Percentiles rank a stretch among this genome's conserved stretches.
Conservation (phyloP, 1,140 invertebrate species). For the Dendrolimus punctatus region DNA sequence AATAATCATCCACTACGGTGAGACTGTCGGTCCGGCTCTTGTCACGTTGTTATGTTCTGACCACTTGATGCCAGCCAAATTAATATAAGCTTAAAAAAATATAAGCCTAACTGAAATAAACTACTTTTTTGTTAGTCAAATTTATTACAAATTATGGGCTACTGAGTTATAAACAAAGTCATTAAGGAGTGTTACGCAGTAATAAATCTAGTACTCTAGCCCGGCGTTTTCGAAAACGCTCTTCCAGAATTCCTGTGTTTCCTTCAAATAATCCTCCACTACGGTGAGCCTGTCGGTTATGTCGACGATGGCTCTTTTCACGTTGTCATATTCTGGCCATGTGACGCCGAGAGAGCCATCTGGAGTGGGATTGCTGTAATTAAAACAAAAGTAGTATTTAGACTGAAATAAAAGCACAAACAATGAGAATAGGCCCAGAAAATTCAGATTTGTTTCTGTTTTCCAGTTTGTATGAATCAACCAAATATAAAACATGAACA, state of each 20-base stretch:
- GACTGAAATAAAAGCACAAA: not conserved
- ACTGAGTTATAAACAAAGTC: too few relatives aligned
- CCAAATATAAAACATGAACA: too few relatives aligned
- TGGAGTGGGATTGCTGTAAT: constrained; percentile 15
- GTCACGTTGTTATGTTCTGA: too few relatives aligned
- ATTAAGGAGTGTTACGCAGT: too few relatives aligned
- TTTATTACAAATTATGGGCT: too few relatives aligned
- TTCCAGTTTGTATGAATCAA: too few relatives aligned
- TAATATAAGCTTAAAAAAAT: too few relatives aligned
- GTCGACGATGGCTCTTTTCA: constrained; percentile 7
- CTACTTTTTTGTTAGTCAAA: too few relatives aligned
- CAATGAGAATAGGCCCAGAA: not conserved
- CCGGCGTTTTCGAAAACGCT: not conserved
- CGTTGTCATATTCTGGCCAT: constrained; percentile 15
- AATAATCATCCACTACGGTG: constrained; percentile 7
- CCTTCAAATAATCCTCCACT: not conserved
- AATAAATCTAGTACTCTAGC: not conserved
- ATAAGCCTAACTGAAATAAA: too few relatives aligned
- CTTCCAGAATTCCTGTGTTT: constrained; percentile 6
- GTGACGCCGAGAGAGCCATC: constrained; percentile 9
- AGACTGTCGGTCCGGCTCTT: too few relatives aligned
- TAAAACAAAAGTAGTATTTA: not conserved
- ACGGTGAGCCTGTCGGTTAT: constrained; percentile 9
- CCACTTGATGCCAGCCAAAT: too few relatives aligned
- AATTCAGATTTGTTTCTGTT: too few relatives aligned